A percentile compares a stretch with the other conserved stretches of the same genome.
Conservation (phyloP, 1,140 invertebrate genomes). For the Drosophila lacertosa region DNA sequence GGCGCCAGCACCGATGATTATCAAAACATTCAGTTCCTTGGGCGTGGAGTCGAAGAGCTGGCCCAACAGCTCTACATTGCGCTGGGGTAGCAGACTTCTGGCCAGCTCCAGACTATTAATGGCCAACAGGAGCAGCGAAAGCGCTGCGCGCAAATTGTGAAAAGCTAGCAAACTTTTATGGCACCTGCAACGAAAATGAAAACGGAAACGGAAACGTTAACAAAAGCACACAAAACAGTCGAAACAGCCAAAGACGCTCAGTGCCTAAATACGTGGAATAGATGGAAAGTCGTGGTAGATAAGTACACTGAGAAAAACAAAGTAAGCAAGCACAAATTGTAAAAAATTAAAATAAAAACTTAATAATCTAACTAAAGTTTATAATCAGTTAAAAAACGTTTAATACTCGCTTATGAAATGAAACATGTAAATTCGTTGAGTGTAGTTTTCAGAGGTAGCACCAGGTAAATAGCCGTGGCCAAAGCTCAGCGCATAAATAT, state of each 20-base stretch:
- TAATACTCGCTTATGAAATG: too few species aligned
- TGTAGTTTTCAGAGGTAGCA: not conserved
- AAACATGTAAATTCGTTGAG: too few species aligned
- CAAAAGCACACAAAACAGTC: slow-evolving; percentile 15
- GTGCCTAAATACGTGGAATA: not conserved
- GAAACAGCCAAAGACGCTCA: slow-evolving; percentile 1
- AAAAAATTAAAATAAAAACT: too few species aligned
- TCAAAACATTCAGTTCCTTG: slow-evolving; percentile 57
- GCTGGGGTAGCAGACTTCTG: slow-evolving; percentile 59
- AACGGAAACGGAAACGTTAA: slow-evolving; percentile 26
- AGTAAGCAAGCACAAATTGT: too few species aligned
- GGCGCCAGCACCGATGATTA: slow-evolving; percentile 61
- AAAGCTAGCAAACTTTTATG: slow-evolving; percentile 78
- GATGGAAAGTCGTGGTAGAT: not conserved
- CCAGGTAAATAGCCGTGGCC: slow-evolving; percentile 5
- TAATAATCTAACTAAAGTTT: too few species aligned
- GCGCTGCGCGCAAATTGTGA: slow-evolving; percentile 76
- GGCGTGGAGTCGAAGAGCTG: slow-evolving; percentile 43
- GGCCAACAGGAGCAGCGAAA: slow-evolving; percentile 63
- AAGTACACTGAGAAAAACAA: not conserved
- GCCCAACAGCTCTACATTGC: slow-evolving; percentile 33
- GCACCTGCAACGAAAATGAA: slow-evolving; percentile 58
- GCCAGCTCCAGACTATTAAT: slow-evolving; percentile 73
- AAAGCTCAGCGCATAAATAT: slow-evolving; percentile 41
- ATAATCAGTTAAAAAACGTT: too few species aligned